Evolutionary conservation across 35 echinoderm and acorn worm genomes (phyloP), one percentile per base, ranked within the genome.

Genomic region (Ptychodera flava): DNA sequence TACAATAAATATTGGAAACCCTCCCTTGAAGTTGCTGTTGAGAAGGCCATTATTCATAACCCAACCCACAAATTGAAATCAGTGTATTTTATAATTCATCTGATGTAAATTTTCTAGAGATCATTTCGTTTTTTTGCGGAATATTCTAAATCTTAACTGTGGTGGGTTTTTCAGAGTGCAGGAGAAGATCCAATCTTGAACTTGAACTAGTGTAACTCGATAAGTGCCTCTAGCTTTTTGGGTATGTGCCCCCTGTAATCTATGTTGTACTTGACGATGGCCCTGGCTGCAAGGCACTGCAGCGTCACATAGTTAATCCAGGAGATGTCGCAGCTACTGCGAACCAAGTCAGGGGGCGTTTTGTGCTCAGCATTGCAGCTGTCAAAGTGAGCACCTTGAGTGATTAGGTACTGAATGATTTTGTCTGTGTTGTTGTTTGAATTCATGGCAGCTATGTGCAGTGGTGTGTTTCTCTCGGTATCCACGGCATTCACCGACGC

Each of bases 291-390:
- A 29, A 99, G 83, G 82, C 96, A 99, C 64, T 90, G 85, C 29
- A 99, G 84, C 16, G 88, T 92, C 77, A 93, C 90, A 77, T 92
- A 99, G 37, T 99, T 99, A 75, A 99, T 90, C 36, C 85, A 90
- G 85, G 90, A 88, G 52, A 99, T 87, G 80, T 94, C 88, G 83
- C 93, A 91, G 30, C 84, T 78, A 30, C 79, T 92, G 28, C 90
- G 85, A 28, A 92, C 82, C 1, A 99, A 81, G 76, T 99, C 96
- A 79, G 94, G 81, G 29, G 88, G 84, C 14, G 93, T 92, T 78
- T 99, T 89, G 33, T 86, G 90, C 31, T 87, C 80, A n/a, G 35
- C 37, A 83, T 99, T 99, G 10, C 93, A 87, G 38, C 45, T 80
- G 82, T 99, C 96, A 79, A 94, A 83, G 33, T 99, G 96, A 29